phyloP scores from a whole-genome alignment of 2,113 vertebrate species.

The Benitochromis conjunctus region DNA sequence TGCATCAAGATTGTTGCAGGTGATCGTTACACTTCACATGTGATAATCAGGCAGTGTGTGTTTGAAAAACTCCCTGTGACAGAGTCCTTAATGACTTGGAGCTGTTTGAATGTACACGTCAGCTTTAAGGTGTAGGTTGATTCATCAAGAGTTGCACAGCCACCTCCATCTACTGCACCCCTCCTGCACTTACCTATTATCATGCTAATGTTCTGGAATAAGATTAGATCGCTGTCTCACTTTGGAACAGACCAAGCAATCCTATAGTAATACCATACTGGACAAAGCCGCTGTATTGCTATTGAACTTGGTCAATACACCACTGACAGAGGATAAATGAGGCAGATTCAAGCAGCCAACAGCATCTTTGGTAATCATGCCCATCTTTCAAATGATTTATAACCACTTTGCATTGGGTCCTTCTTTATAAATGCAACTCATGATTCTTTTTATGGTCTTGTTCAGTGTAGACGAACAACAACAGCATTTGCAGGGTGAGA shows the following conservation, averaged over 20 bases:
- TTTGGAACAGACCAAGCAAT: background rate
- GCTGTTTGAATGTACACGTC: conserved; percentile 37
- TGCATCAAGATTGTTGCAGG: background rate
- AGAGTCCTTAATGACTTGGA: conserved; percentile 17
- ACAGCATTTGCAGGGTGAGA: background rate
- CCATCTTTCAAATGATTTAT: background rate
- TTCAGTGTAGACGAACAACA: background rate
- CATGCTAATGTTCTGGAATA: conserved; percentile 39
- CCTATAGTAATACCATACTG: background rate
- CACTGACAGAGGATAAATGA: conserved; percentile 25
- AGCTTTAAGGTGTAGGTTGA: conserved; percentile 40
- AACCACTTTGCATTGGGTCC: background rate
- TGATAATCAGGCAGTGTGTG: conserved; percentile 13
- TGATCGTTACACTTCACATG: conserved; percentile 11
- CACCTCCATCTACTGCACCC: background rate
- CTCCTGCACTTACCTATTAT: conserved; percentile 20
- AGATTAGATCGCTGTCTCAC: conserved; percentile 25
- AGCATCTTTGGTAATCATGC: background rate
- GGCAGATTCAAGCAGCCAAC: conserved; percentile 1
- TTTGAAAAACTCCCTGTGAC: conserved; percentile 37
- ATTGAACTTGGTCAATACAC: background rate
- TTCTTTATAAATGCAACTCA: background rate
- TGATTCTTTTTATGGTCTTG: background rate
- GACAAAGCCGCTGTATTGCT: background rate
- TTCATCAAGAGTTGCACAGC: conserved; percentile 45